phyloP scores from a whole-genome alignment of 2,113 vertebrate species.

The Ictalurus punctatus region DNA sequence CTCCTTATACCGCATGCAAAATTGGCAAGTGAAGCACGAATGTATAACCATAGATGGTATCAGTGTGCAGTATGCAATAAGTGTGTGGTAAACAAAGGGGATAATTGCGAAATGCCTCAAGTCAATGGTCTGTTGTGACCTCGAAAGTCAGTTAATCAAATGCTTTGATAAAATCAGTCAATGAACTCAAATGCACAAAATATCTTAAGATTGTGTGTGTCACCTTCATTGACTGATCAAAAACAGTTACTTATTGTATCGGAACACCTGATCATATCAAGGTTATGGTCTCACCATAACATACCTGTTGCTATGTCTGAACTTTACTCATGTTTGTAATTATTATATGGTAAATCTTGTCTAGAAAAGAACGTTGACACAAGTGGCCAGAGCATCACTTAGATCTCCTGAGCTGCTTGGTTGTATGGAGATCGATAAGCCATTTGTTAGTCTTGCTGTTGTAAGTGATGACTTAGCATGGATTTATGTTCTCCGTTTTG shows the following conservation, averaged over 20 bases:
- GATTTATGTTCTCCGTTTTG: background rate
- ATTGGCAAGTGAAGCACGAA: slow-evolving; percentile 30
- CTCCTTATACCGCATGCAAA: slow-evolving; percentile 1
- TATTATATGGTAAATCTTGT: background rate
- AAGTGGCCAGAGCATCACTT: background rate
- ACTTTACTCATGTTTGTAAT: no score
- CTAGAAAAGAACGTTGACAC: background rate
- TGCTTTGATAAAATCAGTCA: background rate
- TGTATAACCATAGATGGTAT: slow-evolving; percentile 36
- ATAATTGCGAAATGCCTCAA: background rate
- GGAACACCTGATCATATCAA: background rate
- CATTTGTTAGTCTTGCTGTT: background rate
- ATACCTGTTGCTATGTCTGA: background rate
- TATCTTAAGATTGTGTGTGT: background rate
- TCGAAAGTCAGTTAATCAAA: background rate
- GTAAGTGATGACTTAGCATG: background rate
- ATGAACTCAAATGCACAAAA: background rate
- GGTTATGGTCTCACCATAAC: background rate
- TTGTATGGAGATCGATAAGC: background rate
- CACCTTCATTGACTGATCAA: background rate
- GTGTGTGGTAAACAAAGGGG: background rate
- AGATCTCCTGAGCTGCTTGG: background rate
- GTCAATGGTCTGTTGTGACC: background rate
- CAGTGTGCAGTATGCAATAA: slow-evolving; percentile 22
- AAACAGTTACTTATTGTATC: background rate